Conservation (phyloP, 2,113 vertebrate species). For the Seriola aureovittata region DNA sequence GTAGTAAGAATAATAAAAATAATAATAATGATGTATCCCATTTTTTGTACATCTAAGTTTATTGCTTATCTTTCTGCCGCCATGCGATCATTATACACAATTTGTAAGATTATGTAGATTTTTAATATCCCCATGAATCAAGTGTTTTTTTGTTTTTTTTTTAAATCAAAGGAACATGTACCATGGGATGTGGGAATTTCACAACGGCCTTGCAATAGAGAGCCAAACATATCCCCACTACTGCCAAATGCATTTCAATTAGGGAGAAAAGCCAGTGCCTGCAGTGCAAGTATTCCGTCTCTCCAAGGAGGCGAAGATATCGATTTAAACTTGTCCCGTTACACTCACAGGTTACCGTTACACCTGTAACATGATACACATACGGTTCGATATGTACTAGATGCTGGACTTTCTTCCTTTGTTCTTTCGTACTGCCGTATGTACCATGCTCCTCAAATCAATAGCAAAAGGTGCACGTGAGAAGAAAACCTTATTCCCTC, state of each 20-base stretch:
- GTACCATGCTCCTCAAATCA: neutral
- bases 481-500: conserved; percentile 12
- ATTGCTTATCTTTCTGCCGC: conserved; percentile 41
- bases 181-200: conserved; percentile 35
- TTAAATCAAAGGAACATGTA: conserved; percentile 6
- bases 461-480: neutral
- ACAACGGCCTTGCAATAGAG: conserved; percentile 27
- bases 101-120: conserved; percentile 28
- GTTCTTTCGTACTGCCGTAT: neutral
- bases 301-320: neutral
- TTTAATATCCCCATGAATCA: conserved; percentile 48
- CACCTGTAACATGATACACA: neutral
- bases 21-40: conserved; percentile 4
- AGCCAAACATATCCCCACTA: conserved; percentile 44
- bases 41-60: conserved; percentile 9
- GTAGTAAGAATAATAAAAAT: conserved; percentile 15
- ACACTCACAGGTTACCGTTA: conserved; percentile 8
- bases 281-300: conserved; percentile 1
- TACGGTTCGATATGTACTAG: neutral
- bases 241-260: conserved; percentile 63
- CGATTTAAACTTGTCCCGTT: neutral
- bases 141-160: conserved; percentile 1
- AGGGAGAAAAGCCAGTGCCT: conserved; percentile 22
- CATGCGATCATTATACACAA: conserved; percentile 26
- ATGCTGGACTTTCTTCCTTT: conserved; percentile 4